A percentile compares a stretch with the other conserved stretches of the same genome.
These are phyloP conservation scores for Falco berigora DNA, from an alignment of 2,797 vertebrate species.

Conservation along the genomic window DNA sequence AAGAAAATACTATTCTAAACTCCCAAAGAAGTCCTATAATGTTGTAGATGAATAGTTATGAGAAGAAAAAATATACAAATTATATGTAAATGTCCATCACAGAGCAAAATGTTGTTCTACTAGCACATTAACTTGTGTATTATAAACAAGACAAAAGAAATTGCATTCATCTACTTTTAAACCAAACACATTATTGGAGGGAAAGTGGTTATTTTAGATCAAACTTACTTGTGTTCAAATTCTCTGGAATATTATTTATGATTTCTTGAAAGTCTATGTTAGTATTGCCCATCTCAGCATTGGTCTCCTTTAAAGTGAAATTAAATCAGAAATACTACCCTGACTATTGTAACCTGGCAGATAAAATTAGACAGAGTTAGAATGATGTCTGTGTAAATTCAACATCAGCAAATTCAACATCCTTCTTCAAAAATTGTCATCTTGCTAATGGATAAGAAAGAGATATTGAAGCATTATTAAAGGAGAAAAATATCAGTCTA, in stretches of 20 bases:
- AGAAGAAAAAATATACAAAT: neutral
- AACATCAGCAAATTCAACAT: neutral
- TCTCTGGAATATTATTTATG: neutral
- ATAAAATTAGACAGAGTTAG: neutral
- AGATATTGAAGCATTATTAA: neutral
- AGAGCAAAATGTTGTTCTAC: neutral
- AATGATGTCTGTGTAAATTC: neutral
- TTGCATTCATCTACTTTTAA: neutral
- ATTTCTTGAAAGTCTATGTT: neutral
- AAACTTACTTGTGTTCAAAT: neutral
- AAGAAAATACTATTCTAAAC: neutral
- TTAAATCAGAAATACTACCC: neutral
- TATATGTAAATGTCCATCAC: neutral
- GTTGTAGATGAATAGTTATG: neutral
- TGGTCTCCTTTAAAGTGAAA: neutral
- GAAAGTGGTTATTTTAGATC: neutral
- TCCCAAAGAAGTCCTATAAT: neutral
- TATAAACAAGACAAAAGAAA: neutral
- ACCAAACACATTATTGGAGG: neutral
- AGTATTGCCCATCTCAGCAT: neutral
- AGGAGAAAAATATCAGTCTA: neutral
- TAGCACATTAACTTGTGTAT: neutral
- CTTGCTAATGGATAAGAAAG: neutral
- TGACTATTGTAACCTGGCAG: neutral
- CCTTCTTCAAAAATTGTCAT: neutral